A percentile compares a stretch with the other conserved stretches of the same genome.
Conservation (phyloP, 2,888 invertebrate species). For the Megamerina dolium region DNA sequence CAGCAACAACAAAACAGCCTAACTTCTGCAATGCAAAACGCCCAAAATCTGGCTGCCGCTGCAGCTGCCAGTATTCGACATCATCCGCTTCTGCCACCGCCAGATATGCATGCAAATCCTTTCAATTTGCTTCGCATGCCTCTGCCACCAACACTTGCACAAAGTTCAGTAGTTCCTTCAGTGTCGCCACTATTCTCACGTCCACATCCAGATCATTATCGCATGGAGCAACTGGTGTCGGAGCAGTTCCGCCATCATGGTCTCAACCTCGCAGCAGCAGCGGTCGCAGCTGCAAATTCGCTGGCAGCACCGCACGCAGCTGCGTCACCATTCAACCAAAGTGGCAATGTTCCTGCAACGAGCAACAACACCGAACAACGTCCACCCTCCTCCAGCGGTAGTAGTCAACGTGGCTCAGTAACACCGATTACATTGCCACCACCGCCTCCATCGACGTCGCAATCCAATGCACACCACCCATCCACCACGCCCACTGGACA, state of each 20-base stretch:
- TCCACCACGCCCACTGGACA: constrained; percentile 44
- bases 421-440: constrained; percentile 34
- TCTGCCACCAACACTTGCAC: constrained; percentile 63
- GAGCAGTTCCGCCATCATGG: constrained; percentile 79
- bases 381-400: constrained; percentile 47
- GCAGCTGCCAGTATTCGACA: constrained; percentile 53
- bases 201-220: constrained; percentile 73
- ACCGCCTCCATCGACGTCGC: constrained; percentile 20
- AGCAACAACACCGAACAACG: constrained; percentile 50
- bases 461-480: constrained; percentile 19
- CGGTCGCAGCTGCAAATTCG: constrained; percentile 59
- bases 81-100: constrained; percentile 63
- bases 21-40: constrained; percentile 59
- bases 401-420: constrained; percentile 47
- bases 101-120: constrained; percentile 65
- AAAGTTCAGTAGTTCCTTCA: constrained; percentile 65
- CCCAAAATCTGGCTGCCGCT: constrained; percentile 52
- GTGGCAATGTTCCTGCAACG: constrained; percentile 28
- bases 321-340: constrained; percentile 53
- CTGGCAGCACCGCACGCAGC: constrained; percentile 56
- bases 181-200: constrained; percentile 67
- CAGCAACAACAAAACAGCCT: constrained; percentile 51
- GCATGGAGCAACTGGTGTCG: constrained; percentile 78
- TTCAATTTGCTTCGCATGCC: constrained; percentile 74
- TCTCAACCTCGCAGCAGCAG: constrained; percentile 69